Percentiles rank a stretch among this genome's conserved stretches.
phyloP scores from a whole-genome alignment of 2,113 vertebrate genomes.

The Felis chaus region DNA sequence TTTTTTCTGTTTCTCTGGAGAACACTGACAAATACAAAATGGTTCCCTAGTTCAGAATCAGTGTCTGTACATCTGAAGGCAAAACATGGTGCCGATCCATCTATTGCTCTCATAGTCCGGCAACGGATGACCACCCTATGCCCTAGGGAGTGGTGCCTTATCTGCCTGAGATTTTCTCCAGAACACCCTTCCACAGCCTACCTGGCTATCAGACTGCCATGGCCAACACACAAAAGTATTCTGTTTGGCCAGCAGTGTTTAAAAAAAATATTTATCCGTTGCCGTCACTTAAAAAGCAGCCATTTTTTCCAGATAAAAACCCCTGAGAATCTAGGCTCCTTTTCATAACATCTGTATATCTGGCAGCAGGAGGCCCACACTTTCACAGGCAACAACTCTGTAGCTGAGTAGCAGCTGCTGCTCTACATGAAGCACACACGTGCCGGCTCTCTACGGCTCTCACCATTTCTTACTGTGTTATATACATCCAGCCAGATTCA shows the following conservation, averaged over 20 bases:
- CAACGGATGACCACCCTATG: not conserved
- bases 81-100: not conserved
- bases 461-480: not conserved
- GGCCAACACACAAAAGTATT: not conserved
- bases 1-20: not conserved
- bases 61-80: not conserved
- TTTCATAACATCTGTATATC: slow-evolving; percentile 2
- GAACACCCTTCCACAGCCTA: not conserved
- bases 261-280: not conserved
- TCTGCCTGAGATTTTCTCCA: not conserved
- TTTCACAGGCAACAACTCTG: not conserved
- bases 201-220: not conserved
- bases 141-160: not conserved
- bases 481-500: not conserved
- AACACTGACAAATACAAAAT: not conserved
- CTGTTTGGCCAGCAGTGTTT: not conserved
- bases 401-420: not conserved
- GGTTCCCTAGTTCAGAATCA: not conserved
- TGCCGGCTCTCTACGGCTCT: not conserved
- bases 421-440: not conserved
- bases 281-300: not conserved
- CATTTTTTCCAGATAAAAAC: not conserved
- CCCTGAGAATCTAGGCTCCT: not conserved
- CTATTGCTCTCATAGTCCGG: not conserved
- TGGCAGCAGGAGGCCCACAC: not conserved